Evolutionary conservation across 2,113 vertebrate genomes (phyloP).

Genomic region (Urocitellus parryii): DNA sequence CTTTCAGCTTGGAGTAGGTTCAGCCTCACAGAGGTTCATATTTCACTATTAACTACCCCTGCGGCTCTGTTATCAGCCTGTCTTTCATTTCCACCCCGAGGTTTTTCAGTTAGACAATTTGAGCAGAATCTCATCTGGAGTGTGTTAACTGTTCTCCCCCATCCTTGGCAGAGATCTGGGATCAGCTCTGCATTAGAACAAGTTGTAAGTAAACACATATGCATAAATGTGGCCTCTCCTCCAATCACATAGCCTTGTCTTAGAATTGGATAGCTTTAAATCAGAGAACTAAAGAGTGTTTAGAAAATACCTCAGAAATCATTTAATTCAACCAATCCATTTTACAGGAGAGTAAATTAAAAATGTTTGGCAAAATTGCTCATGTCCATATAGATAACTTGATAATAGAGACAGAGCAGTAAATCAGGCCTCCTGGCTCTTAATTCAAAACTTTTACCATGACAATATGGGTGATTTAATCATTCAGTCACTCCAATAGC

Average conservation of each 20-base stretch:
- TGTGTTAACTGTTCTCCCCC: slow-evolving; percentile 52
- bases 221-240: not conserved
- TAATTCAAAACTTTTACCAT: not conserved
- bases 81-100: slow-evolving; percentile 59
- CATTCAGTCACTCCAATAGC: not conserved
- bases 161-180: slow-evolving; percentile 65
- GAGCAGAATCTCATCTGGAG: slow-evolving; percentile 60
- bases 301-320: not conserved
- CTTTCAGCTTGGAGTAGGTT: not conserved
- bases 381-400: not conserved
- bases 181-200: slow-evolving; percentile 57
- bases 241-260: not conserved
- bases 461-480: not conserved
- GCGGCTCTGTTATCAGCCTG: slow-evolving; percentile 66
- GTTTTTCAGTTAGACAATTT: slow-evolving; percentile 58
- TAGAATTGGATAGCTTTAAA: slow-evolving; percentile 13
- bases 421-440: not conserved
- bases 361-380: not conserved
- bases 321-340: not conserved
- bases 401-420: not conserved
- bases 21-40: not conserved
- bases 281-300: not conserved
- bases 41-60: slow-evolving; percentile 34
- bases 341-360: not conserved
- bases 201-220: slow-evolving; percentile 70